Conservation (phyloP, 1,140 invertebrate genomes). For the Nasonia giraulti region DNA sequence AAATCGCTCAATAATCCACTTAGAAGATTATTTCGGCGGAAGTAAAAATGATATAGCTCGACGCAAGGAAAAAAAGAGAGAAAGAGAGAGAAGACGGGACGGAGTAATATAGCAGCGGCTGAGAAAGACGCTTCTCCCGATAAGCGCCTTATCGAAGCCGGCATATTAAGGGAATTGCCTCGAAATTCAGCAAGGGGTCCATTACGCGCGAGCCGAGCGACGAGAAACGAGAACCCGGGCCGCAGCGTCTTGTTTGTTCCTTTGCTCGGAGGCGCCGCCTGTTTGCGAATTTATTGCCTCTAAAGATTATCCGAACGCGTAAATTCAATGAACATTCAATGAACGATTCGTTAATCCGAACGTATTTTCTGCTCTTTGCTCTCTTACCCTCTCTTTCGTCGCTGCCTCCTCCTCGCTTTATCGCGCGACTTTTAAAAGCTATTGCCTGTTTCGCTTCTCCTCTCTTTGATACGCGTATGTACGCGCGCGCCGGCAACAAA, state of each 20-base stretch:
- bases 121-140: conserved; percentile 38
- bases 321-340: conserved; percentile 52
- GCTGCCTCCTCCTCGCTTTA: background rate
- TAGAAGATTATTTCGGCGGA: conserved; percentile 12
- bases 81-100: conserved; percentile 5
- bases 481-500: background rate
- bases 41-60: conserved; percentile 23
- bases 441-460: conserved; percentile 32
- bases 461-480: background rate
- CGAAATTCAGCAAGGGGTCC: conserved; percentile 54
- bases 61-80: background rate
- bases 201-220: conserved; percentile 44
- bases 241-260: conserved; percentile 23
- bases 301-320: conserved; percentile 55
- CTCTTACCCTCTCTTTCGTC: background rate
- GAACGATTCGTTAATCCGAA: conserved; percentile 53
- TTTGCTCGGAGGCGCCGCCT: conserved; percentile 40
- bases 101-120: background rate
- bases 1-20: conserved; percentile 40
- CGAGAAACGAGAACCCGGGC: conserved; percentile 7
- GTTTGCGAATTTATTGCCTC: conserved; percentile 49
- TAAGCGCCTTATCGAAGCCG: conserved; percentile 53
- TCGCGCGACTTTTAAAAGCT: conserved; percentile 22
- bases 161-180: conserved; percentile 55
- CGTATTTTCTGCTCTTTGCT: conserved; percentile 36